These are phyloP conservation scores for Helogale parvula DNA, from an alignment of 2,113 vertebrate genomes.

Conservation along the genomic window DNA sequence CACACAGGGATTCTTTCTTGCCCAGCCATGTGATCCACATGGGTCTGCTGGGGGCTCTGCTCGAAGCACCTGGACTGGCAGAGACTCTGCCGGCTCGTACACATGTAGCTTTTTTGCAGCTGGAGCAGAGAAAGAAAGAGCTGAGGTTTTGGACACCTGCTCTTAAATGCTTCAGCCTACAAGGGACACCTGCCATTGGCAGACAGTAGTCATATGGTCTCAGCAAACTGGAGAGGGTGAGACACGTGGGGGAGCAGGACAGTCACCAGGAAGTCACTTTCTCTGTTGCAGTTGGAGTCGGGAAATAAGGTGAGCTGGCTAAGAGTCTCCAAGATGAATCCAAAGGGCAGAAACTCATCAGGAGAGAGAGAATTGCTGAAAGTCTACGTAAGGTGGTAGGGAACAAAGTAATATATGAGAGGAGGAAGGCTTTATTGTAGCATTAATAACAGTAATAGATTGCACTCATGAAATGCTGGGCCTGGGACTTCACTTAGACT, in stretches of 20 bases:
- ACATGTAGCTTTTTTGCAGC: neutral
- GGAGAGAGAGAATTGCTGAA: neutral
- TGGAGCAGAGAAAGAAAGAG: neutral
- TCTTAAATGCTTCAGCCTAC: neutral
- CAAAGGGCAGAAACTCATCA: neutral
- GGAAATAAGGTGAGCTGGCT: neutral
- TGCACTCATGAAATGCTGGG: neutral
- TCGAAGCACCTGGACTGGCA: neutral
- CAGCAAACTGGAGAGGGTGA: no score
- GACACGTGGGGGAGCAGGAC: neutral
- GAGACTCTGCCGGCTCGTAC: neutral
- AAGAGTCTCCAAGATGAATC: neutral
- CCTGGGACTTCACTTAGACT: neutral
- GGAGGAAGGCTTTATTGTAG: neutral
- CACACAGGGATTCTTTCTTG: neutral
- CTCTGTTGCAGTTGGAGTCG: neutral
- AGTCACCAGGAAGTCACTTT: fast-evolving
- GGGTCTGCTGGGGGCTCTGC: neutral
- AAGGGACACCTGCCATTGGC: neutral
- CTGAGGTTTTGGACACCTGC: neutral
- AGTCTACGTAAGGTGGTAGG: neutral
- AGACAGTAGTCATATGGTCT: neutral
- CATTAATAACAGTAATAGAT: neutral
- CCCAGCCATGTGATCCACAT: neutral
- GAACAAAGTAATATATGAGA: neutral